Base-by-base conservation (phyloP, 2,113 vertebrate genomes). In the Leuciscus idus region DNA sequence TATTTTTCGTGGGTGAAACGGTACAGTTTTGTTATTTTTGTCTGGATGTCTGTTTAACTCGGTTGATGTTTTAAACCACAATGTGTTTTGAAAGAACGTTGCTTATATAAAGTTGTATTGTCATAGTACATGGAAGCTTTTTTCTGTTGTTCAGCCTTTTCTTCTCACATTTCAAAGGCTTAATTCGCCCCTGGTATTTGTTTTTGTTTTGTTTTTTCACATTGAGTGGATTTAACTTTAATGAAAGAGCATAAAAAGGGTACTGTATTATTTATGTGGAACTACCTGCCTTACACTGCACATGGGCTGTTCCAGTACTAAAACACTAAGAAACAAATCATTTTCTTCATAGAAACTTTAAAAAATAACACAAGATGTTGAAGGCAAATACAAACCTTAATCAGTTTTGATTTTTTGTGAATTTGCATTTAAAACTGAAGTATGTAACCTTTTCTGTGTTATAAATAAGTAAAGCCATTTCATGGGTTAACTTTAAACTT, bases 1-100 rank as follows among this genome's bases (percentile, higher is more conserved):
- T 85, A 17, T 83, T 94, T 96, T 93, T 94, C 93, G 92, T 95
- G 93, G 94, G 93, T 93, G 93, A 92, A 90, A 95, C 95, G 95
- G 94, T 95, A 95, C 94, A 93, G 93, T 96, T 96, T 95, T 95
- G 93, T 95, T 95, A 92, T 94, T 92, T 43, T 95, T 84, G 70
- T 86, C 59, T n/a, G 59, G 43, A 82, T 21, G 80, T 82, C 59
- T 81, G 61, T 80, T 83, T 80, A 66, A 79, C 76, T 59, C 50
- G n/a, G 80, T 55, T 78, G 23, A 64, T 87, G 28, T 85, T 94
- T 90, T 95, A 83, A 89, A 89, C 82, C 59, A 43, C 62, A 78
- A 55, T 8, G 75, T 77, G 57, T 86, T 72, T 36, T n/a, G 50
- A 84, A 88, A 83, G 74, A 80, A 48, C 57, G 4, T 81, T 76